Evolutionary conservation across 2,888 invertebrate genomes (phyloP), one percentile per base, ranked within the genome.

Genomic region (Sipha maydis): DNA sequence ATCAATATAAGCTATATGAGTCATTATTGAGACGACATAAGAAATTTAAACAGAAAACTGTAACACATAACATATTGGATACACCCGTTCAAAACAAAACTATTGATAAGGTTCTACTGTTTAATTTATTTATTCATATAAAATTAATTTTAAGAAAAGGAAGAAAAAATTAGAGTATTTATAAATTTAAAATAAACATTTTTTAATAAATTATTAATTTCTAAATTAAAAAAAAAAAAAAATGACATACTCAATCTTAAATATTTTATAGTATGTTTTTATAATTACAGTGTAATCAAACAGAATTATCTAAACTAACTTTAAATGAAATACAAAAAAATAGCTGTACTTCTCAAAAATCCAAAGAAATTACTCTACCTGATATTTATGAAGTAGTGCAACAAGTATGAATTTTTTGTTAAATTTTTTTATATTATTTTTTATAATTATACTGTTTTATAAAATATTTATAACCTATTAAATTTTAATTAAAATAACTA

Each of bases 381-480:
- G 75, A 88, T 61, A 67, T 88, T 75, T 88, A 88, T 48, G 88
- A 88, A 88, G 61, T 88, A 41, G 88, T 88, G 38, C 88, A 88
- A n/a, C 88, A 88, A 82, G 88, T 82, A 88, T 41, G 67, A 69
- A 69, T 25, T 75, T 77, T 67, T 25, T 76, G 0, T 84, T 19
- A 84, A 83, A 34, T 19, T 56, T 48, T 76, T 61, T 14, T 61
- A 28, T 31, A 14, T 38, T 5, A 56, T 84, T 31, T 76, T 38
- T 84, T 34, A 3, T 9, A 76, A n/a, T 76, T 14, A n/a, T 76
- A n/a, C 25, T 11, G 4, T 21, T 76, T 76, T 19, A 17, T 34
- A 71, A 17, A 34, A 21, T 31, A 73, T 21, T 73, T 31, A 31
- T 9, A 31, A 7, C 9, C n/a, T n/a, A n/a, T 67, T 41, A 5